Conservation (phyloP, 1,140 invertebrate genomes). For the Drosophila jambulina region DNA sequence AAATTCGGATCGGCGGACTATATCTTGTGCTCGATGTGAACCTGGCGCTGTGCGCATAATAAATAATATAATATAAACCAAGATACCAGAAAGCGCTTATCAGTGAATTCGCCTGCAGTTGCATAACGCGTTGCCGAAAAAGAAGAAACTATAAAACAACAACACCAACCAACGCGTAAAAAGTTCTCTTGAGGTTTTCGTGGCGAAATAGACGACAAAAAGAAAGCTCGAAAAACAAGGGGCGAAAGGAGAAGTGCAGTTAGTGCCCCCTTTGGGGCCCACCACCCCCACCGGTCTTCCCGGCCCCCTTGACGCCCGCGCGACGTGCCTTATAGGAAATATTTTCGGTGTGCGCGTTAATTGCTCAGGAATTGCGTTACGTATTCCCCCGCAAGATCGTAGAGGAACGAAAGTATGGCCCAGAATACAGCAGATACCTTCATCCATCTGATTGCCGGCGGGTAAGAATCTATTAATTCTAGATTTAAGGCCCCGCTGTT, state of each 20-base stretch:
- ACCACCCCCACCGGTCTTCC: not conserved
- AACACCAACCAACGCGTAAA: slow-evolving; percentile 21
- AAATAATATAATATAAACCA: slow-evolving; percentile 2
- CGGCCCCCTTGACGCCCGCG: slow-evolving; percentile 13
- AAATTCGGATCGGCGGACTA: slow-evolving; percentile 13
- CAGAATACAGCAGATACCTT: slow-evolving; percentile 72
- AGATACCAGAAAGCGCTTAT: slow-evolving; percentile 15
- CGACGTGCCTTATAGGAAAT: slow-evolving; percentile 44
- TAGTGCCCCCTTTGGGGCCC: slow-evolving; percentile 37
- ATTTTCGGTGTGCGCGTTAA: slow-evolving; percentile 61
- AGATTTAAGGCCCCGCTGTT: slow-evolving; percentile 15
- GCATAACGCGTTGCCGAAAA: slow-evolving; percentile 57
- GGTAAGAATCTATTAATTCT: slow-evolving; percentile 49
- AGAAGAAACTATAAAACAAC: slow-evolving; percentile 13
- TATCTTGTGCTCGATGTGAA: slow-evolving; percentile 3
- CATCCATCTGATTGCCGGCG: slow-evolving; percentile 74
- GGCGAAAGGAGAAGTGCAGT: slow-evolving; percentile 24
- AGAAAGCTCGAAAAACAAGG: slow-evolving; percentile 17
- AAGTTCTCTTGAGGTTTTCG: slow-evolving; percentile 20
- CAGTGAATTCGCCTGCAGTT: slow-evolving; percentile 42
- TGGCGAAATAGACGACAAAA: slow-evolving; percentile 5
- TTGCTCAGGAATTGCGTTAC: slow-evolving; percentile 27
- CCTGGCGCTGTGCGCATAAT: slow-evolving; percentile 15
- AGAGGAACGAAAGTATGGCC: slow-evolving; percentile 52
- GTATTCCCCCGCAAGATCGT: not conserved